Conservation (phyloP, 2,888 invertebrate species). For the Ectemnius continuus region DNA sequence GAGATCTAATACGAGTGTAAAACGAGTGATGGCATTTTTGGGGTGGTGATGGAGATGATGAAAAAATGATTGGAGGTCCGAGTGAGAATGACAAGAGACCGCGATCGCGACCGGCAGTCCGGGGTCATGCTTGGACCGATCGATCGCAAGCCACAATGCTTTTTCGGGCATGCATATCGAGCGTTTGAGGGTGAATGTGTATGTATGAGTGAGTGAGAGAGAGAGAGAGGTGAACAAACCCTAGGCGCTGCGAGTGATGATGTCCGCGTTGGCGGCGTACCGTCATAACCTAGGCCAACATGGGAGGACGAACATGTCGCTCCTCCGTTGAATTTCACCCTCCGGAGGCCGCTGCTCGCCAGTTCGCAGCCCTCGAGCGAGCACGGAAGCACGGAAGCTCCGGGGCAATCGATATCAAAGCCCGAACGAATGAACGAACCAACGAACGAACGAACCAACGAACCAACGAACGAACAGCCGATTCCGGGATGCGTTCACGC, state of each 20-base stretch:
- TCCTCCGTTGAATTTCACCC: not conserved
- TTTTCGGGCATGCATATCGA: conserved; percentile 52
- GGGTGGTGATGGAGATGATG: no score
- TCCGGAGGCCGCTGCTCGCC: not conserved
- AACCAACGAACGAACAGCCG: not conserved
- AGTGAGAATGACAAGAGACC: conserved; percentile 45
- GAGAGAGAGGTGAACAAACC: conserved; percentile 61
- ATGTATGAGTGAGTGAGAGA: no score
- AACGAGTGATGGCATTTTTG: no score
- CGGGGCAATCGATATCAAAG: not conserved
- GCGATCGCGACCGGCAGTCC: conserved; percentile 29
- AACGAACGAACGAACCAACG: no score
- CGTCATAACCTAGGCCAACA: conserved; percentile 41
- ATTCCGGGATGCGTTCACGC: not conserved
- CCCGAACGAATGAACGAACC: no score
- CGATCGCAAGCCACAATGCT: conserved; percentile 56
- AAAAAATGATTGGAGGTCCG: conserved; percentile 21
- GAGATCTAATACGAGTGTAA: no score
- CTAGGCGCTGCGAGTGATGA: conserved; percentile 46
- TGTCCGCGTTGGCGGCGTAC: conserved; percentile 38
- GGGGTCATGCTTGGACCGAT: conserved; percentile 60
- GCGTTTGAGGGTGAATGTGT: no score
- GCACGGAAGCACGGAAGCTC: no score
- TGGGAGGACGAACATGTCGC: not conserved
- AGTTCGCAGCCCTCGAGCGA: no score